phyloP scores from a whole-genome alignment of 2,888 invertebrate genomes.

The Morpho helenor region DNA sequence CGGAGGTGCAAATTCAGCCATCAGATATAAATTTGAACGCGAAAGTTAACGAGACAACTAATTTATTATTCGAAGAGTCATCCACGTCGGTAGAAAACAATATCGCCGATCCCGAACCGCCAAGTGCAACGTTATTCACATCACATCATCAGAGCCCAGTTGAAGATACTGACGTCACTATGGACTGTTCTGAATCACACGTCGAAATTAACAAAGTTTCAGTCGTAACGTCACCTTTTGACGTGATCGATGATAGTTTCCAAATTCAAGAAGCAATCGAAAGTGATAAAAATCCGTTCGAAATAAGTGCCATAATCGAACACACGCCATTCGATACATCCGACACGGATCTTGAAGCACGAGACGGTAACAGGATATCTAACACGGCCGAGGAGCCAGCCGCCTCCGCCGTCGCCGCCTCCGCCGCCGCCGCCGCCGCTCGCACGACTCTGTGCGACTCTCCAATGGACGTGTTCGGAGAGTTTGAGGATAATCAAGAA shows the following conservation, averaged over 20 bases:
- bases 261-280: conserved; percentile 32
- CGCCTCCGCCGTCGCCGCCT: conserved; percentile 27
- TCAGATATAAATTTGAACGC: conserved; percentile 37
- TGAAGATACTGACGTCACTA: conserved; percentile 36
- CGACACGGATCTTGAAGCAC: conserved; percentile 36
- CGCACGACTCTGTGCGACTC: conserved; percentile 12
- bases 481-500: conserved; percentile 26
- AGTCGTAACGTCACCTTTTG: conserved; percentile 55
- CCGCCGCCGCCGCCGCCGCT: conserved; percentile 21
- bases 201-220: conserved; percentile 33
- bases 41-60: conserved; percentile 25
- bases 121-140: conserved; percentile 16
- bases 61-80: conserved; percentile 29
- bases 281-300: conserved; percentile 61
- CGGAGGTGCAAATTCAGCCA: conserved; percentile 31
- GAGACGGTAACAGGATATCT: conserved; percentile 36
- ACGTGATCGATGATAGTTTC: conserved; percentile 36
- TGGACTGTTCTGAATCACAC: conserved; percentile 60
- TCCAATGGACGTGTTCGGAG: conserved; percentile 38
- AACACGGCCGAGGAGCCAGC: conserved; percentile 31
- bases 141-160: conserved; percentile 2
- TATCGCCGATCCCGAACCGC: conserved; percentile 16
- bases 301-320: conserved; percentile 35
- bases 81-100: conserved; percentile 26
- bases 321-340: conserved; percentile 31